Evolutionary conservation across 2,113 vertebrate genomes (phyloP), one percentile per base, ranked within the genome.

Genomic region (Pitta sordida): DNA sequence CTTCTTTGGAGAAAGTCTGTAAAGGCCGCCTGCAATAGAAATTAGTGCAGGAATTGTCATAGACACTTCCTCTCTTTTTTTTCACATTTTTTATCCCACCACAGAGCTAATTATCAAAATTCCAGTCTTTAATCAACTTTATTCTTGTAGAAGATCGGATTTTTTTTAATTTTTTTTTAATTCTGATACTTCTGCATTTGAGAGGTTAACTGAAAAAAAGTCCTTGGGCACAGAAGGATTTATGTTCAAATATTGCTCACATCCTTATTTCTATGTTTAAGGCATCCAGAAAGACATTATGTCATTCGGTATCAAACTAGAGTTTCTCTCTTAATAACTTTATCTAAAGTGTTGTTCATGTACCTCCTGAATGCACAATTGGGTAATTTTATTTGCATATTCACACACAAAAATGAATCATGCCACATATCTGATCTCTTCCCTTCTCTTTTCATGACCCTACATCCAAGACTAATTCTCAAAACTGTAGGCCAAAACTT

Each of bases 1-100:
- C 98, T 98, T 96, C 98, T 98, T 83, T 98, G 98, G 34, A 98
- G 96, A 67, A 98, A 98, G 94, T 98, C 98, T 89, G 98, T 98
- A 96, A 98, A 98, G 67, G 98, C 98, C 92, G 98, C 98, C 98
- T 98, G 83, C 46, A 97, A 63, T 62, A 91, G 13, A 96, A 56
- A 64, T 20, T 63, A 89, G 55, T 8, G 26, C 49, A 52, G 32
- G 36, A 56, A 83, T 15, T 70, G 21, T 52, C 55, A 56, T 34
- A 11, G 44, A 10, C 5, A 3, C 7, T 22, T 87, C 22, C 58
- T 51, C 7, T 68, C 19, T 46, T 43, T 23, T 58, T 37, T 86
- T 68, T 69, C 34, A 65, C 18, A 34, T 55, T 67, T 88, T 36
- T 83, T 39, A 41, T 36, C 27, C 16, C 23, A 65, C 16, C 30